These are phyloP conservation scores for Procapra przewalskii DNA, from an alignment of 2,113 vertebrate genomes.

Conservation along the genomic window DNA sequence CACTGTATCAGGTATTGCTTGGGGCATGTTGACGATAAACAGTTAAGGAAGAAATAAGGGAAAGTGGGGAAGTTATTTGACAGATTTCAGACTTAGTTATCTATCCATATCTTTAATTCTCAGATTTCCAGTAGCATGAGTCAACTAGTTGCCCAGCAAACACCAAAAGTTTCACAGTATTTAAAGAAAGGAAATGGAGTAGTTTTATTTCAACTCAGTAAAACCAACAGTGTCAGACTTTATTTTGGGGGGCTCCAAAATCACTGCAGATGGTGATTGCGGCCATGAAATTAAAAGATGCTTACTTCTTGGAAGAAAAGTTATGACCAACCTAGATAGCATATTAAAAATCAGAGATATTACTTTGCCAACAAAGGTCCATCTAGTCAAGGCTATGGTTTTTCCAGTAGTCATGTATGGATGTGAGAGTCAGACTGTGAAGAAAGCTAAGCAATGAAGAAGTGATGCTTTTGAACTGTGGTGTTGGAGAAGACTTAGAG, in stretches of 20 bases:
- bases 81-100: neutral
- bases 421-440: too few relatives aligned
- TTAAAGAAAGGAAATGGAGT: neutral
- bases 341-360: too few relatives aligned
- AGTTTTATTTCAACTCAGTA: neutral
- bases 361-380: too few relatives aligned
- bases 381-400: too few relatives aligned
- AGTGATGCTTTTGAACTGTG: too few relatives aligned
- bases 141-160: neutral
- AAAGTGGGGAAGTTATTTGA: neutral
- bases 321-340: too few relatives aligned
- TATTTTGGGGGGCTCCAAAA: too few relatives aligned
- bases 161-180: neutral
- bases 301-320: too few relatives aligned
- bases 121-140: constrained; percentile 40
- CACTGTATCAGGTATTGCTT: neutral
- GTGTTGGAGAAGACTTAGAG: too few relatives aligned
- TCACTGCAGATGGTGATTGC: too few relatives aligned
- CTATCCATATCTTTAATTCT: neutral
- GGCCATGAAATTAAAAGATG: too few relatives aligned
- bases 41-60: neutral
- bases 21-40: neutral
- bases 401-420: too few relatives aligned
- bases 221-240: neutral
- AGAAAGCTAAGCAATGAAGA: fast-evolving